These are phyloP conservation scores for Danionella dracula DNA, from an alignment of 2,797 vertebrate genomes.

Conservation along the genomic window DNA sequence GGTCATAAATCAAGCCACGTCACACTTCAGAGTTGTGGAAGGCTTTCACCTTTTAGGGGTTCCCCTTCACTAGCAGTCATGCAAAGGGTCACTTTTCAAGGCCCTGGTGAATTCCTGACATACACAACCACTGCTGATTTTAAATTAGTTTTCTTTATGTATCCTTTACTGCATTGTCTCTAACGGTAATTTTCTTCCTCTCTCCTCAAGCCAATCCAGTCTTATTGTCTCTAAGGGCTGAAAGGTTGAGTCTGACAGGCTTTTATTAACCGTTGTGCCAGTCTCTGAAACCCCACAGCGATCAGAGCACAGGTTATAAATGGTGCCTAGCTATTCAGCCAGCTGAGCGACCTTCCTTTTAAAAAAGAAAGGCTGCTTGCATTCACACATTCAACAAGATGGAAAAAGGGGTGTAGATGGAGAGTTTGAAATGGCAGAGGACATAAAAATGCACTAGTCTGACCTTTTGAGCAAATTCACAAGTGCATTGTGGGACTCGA, in stretches of 20 bases:
- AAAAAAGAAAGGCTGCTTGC: not conserved
- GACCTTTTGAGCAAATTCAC: not conserved
- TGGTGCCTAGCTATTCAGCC: not conserved
- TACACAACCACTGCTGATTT: not conserved
- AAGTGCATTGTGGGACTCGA: not conserved
- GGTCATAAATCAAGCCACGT: constrained; percentile 28
- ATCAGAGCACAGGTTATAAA: not conserved
- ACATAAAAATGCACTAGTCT: not conserved
- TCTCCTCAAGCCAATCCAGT: constrained; percentile 1
- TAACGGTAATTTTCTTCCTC: not conserved
- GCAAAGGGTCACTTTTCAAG: not conserved
- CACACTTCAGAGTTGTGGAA: constrained; percentile 33
- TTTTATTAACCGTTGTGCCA: constrained; percentile 30
- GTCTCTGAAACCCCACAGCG: constrained; percentile 17
- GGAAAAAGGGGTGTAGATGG: not conserved
- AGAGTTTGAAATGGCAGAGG: not conserved
- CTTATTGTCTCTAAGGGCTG: constrained; percentile 13
- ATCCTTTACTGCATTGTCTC: too few species aligned
- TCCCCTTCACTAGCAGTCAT: not conserved
- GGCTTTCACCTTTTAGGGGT: constrained; percentile 35
- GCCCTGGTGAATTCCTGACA: not conserved
- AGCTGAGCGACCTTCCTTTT: not conserved
- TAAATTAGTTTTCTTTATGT: too few species aligned
- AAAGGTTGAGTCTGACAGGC: constrained; percentile 33
- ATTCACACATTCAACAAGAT: constrained; percentile 10